A percentile compares a stretch with the other conserved stretches of the same genome.
Conservation (phyloP, 1,140 invertebrate species). For the Neodiprion virginianus region DNA sequence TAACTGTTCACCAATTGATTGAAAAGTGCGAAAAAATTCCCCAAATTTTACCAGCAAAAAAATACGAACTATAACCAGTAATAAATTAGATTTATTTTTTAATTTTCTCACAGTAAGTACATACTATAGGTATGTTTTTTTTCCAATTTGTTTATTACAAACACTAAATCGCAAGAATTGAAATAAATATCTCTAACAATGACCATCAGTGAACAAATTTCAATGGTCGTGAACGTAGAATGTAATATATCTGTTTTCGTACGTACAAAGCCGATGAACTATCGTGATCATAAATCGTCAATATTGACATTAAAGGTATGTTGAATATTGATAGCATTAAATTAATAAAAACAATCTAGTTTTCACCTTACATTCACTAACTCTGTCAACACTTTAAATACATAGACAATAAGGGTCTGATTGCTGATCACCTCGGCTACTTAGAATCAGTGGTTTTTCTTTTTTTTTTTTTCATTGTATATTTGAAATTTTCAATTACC, state of each 20-base stretch:
- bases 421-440: too few species aligned
- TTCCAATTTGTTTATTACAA: neutral
- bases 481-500: neutral
- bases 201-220: too few species aligned
- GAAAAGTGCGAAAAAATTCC: neutral
- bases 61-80: too few species aligned
- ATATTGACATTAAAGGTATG: neutral
- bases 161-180: neutral
- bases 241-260: neutral
- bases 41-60: neutral
- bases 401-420: too few species aligned
- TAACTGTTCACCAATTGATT: neutral
- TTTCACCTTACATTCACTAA: neutral
- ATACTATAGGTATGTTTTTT: neutral
- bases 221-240: too few species aligned
- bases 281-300: neutral
- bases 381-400: neutral
- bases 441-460: too few species aligned
- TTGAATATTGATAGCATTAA: neutral
- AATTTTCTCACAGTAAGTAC: neutral
- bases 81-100: neutral
- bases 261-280: neutral
- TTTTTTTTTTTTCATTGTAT: neutral
- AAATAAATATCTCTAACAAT: neutral
- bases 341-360: conserved; percentile 2